A percentile compares a stretch with the other conserved stretches of the same genome.
phyloP scores from a whole-genome alignment of 2,113 vertebrate species.

The Nannospalax galili region DNA sequence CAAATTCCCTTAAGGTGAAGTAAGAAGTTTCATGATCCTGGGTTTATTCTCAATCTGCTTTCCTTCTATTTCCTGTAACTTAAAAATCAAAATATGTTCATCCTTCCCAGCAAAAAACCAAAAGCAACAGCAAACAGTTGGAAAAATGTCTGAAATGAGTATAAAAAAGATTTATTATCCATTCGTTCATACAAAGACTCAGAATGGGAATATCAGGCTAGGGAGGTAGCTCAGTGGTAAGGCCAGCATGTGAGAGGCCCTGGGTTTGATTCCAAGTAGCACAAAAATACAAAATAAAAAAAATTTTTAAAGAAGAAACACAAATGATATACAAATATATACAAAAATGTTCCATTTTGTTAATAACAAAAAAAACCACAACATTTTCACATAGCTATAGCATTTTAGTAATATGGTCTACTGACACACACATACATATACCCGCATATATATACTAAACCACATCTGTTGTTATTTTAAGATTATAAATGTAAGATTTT shows the following conservation, averaged over 20 bases:
- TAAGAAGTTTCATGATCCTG: neutral
- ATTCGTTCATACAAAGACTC: neutral
- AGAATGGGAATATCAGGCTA: neutral
- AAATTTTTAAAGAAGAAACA: conserved; percentile 12
- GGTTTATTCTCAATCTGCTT: neutral
- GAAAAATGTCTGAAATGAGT: neutral
- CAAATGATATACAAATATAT: conserved; percentile 12
- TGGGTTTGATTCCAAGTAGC: neutral
- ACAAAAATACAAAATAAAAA: neutral
- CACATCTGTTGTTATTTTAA: neutral
- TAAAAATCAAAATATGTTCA: neutral
- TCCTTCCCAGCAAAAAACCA: neutral
- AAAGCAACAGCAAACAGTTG: neutral
- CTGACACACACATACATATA: neutral
- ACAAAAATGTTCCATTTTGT: neutral
- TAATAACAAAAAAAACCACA: conserved; percentile 54
- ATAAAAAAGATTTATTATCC: neutral
- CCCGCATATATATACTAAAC: neutral
- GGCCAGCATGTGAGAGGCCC: neutral
- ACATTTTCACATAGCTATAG: neutral
- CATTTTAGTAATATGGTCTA: neutral
- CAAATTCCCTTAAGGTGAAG: neutral
- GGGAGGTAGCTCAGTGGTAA: neutral
- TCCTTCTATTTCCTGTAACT: neutral
- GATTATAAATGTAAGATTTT: neutral